Percentiles rank a stretch among this genome's conserved stretches.
Evolutionary conservation across 1,140 invertebrate species (phyloP).

Genomic region (Drosophila sturtevanti): DNA sequence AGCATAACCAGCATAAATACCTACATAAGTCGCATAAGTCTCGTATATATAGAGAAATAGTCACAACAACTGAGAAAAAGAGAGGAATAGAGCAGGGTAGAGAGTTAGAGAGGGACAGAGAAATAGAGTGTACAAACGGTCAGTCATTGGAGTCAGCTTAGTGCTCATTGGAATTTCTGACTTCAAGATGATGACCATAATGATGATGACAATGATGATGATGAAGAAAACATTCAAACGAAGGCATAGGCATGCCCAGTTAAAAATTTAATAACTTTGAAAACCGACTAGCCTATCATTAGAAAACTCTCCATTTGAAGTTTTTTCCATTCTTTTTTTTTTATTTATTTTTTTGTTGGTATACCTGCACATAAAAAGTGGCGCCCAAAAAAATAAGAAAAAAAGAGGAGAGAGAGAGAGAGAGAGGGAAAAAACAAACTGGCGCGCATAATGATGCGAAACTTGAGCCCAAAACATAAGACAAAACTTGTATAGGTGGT

Average conservation of each 20-base stretch:
- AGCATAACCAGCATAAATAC: conserved; percentile 9
- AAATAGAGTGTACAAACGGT: background rate
- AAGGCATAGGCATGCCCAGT: background rate
- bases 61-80: background rate
- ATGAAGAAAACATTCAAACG: background rate
- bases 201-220: background rate
- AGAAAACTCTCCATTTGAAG: conserved; percentile 6
- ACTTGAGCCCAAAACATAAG: conserved; percentile 60
- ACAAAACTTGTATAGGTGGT: conserved; percentile 29
- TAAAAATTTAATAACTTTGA: background rate
- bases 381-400: conserved; percentile 4
- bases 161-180: background rate
- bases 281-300: background rate
- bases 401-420: no score
- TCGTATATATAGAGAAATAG: background rate
- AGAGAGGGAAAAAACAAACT: background rate
- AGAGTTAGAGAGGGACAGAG: background rate
- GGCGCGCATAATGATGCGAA: conserved; percentile 68
- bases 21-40: conserved; percentile 4
- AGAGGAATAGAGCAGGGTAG: background rate
- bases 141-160: conserved; percentile 1
- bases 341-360: background rate
- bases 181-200: background rate
- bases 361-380: conserved; percentile 8
- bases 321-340: background rate